Conservation (phyloP, 1,140 invertebrate species). For the Leptinotarsa texana region DNA sequence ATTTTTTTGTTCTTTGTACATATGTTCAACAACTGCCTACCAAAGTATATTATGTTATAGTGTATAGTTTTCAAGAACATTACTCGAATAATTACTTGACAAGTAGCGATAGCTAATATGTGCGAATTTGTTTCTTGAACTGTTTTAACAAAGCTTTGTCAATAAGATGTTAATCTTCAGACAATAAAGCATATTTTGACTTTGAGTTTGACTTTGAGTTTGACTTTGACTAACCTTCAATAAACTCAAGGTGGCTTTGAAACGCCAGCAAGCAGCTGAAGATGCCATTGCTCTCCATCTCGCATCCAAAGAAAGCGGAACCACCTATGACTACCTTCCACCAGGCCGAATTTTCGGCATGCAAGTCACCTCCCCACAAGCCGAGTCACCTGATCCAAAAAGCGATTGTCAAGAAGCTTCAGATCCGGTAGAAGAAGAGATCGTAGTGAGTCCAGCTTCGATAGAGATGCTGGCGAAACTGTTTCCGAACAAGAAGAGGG, state of each 20-base stretch:
- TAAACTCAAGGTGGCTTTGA: conserved; percentile 82
- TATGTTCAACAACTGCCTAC: too few relatives aligned
- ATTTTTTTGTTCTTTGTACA: too few relatives aligned
- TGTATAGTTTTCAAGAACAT: too few relatives aligned
- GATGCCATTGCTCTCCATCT: conserved; percentile 93
- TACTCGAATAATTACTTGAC: too few relatives aligned
- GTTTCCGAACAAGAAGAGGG: conserved; percentile 84
- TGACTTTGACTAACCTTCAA: too few relatives aligned
- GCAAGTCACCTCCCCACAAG: conserved; percentile 66
- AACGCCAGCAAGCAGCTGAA: conserved; percentile 95
- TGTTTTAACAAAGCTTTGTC: too few relatives aligned
- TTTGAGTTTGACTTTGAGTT: too few relatives aligned
- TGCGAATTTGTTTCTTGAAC: too few relatives aligned
- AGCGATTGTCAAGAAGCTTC: conserved; percentile 25
- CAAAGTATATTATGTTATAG: too few relatives aligned
- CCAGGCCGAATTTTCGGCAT: conserved; percentile 90
- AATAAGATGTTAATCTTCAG: too few relatives aligned
- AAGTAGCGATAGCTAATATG: too few relatives aligned
- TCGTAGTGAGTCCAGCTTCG: conserved; percentile 63
- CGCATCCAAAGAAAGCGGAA: conserved; percentile 86
- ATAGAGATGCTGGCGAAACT: conserved; percentile 83
- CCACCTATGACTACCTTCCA: conserved; percentile 78
- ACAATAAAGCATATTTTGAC: too few relatives aligned
- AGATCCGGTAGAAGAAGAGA: conserved; percentile 37
- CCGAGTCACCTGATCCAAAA: conserved; percentile 32